Percentiles rank a stretch among this genome's conserved stretches.
Conservation (phyloP, 2,888 invertebrate species). For the Alitta virens region DNA sequence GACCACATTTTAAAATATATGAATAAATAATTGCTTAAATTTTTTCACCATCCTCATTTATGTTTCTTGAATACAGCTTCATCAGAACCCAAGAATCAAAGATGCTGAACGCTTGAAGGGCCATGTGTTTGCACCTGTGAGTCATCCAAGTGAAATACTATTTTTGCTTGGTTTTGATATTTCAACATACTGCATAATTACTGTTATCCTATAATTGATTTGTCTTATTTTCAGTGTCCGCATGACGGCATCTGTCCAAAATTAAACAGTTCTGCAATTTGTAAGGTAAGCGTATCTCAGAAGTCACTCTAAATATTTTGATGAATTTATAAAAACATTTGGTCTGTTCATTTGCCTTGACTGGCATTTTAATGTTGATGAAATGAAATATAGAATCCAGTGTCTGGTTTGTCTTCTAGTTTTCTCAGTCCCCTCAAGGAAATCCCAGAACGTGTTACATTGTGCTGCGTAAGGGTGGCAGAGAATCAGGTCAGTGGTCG, state of each 20-base stretch:
- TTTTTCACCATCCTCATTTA: neutral
- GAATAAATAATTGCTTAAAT: neutral
- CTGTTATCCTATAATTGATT: neutral
- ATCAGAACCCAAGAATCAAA: neutral
- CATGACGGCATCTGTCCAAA: conserved; percentile 10
- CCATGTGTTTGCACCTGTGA: conserved; percentile 74
- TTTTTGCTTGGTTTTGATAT: neutral
- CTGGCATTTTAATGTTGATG: too few relatives aligned
- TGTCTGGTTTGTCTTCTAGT: too few relatives aligned
- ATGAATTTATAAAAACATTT: too few relatives aligned
- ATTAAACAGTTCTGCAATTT: neutral
- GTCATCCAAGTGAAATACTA: conserved; percentile 35
- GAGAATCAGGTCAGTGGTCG: too few relatives aligned
- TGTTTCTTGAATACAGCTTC: neutral
- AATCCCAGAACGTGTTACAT: too few relatives aligned
- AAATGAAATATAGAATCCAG: too few relatives aligned
- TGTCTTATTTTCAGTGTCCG: conserved; percentile 35
- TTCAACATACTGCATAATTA: too few relatives aligned
- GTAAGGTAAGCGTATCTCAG: too few relatives aligned
- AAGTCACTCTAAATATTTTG: too few relatives aligned
- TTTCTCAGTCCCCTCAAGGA: too few relatives aligned
- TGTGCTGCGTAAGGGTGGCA: too few relatives aligned
- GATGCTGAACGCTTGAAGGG: conserved; percentile 29
- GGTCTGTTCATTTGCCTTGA: too few relatives aligned
- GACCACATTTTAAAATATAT: neutral